phyloP scores from a whole-genome alignment of 1,140 invertebrate genomes.

The Zaprionus taronus region DNA sequence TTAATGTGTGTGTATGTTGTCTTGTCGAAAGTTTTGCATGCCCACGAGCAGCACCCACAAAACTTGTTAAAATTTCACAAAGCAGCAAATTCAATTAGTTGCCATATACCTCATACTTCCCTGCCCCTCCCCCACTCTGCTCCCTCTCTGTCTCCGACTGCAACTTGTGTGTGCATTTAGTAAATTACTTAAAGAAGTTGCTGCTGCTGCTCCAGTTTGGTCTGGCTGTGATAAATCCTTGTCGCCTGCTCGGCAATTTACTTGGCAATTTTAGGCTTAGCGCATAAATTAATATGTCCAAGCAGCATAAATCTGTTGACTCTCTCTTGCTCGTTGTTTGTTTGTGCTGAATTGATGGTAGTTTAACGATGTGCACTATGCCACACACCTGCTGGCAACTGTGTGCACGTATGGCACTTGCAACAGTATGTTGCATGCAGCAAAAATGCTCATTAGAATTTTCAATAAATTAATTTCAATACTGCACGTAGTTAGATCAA shows the following conservation, averaged over 20 bases:
- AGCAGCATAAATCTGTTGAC: constrained; percentile 74
- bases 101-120: constrained; percentile 9
- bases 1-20: constrained; percentile 54
- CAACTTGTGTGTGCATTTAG: constrained; percentile 46
- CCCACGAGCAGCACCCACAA: constrained; percentile 57
- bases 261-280: constrained; percentile 62
- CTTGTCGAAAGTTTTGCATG: constrained; percentile 33
- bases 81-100: constrained; percentile 81
- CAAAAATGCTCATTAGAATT: constrained; percentile 74
- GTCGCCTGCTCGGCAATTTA: constrained; percentile 52
- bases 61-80: constrained; percentile 82
- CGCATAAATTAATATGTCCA: constrained; percentile 74
- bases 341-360: constrained; percentile 51
- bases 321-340: constrained; percentile 53
- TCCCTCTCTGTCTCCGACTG: background rate
- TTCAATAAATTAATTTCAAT: constrained; percentile 82
- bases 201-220: constrained; percentile 24
- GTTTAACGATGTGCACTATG: constrained; percentile 25
- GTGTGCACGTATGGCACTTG: background rate
- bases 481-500: constrained; percentile 46
- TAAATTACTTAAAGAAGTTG: constrained; percentile 78
- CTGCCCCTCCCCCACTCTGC: background rate
- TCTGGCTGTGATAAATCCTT: constrained; percentile 58
- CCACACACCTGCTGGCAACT: background rate
- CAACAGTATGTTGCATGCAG: constrained; percentile 9